Evolutionary conservation across 2,113 vertebrate species (phyloP).

Genomic region (Pimephales promelas): DNA sequence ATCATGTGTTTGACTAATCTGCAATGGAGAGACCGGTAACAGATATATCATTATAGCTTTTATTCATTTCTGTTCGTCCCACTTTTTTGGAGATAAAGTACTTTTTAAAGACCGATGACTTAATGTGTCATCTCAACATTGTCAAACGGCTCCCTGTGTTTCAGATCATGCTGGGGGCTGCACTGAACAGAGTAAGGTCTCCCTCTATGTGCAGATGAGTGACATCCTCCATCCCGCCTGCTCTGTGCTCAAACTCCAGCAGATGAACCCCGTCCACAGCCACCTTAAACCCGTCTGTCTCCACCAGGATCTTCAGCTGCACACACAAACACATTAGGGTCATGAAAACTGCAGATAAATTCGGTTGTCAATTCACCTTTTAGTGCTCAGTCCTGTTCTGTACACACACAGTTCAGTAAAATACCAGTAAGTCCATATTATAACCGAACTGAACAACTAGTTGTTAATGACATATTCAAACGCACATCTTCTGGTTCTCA

Average conservation of each 20-base stretch:
- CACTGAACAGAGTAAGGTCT: conserved; percentile 73
- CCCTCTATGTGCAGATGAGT: conserved; percentile 72
- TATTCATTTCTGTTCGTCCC: neutral
- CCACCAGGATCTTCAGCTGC: conserved; percentile 80
- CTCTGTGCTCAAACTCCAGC: conserved; percentile 79
- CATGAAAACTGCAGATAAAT: no score
- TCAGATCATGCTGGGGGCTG: conserved; percentile 77
- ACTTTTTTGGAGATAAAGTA: neutral
- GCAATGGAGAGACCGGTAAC: neutral
- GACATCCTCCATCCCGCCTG: conserved; percentile 74
- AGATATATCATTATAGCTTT: neutral
- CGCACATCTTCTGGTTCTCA: no score
- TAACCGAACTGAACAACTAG: no score
- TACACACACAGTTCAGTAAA: no score
- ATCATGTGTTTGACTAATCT: neutral
- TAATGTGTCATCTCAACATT: neutral
- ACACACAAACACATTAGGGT: conserved; percentile 10
- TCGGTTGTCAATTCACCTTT: no score
- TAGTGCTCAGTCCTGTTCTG: no score
- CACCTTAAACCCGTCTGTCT: conserved; percentile 76
- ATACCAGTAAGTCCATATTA: no score
- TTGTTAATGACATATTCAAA: no score
- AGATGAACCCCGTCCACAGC: conserved; percentile 77
- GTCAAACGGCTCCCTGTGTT: neutral
- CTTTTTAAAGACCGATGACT: neutral